phyloP scores from a whole-genome alignment of 2,888 invertebrate species.

The Escarpia spicata region DNA sequence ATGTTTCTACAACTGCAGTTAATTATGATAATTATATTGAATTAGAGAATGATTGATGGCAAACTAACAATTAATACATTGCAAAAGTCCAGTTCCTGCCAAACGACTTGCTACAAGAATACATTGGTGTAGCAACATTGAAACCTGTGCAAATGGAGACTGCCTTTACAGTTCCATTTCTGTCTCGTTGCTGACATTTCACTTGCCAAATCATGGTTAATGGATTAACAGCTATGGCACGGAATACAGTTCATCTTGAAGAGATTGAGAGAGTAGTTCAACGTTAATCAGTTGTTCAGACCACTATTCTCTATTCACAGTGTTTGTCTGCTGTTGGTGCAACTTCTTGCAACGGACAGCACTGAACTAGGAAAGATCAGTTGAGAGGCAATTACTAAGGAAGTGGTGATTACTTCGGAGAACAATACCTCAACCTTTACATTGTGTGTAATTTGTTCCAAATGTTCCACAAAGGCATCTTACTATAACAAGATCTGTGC shows the following conservation, averaged over 20 bases:
- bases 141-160: not conserved
- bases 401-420: not conserved
- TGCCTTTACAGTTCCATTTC: too few species aligned
- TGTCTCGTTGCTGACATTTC: too few species aligned
- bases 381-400: not conserved
- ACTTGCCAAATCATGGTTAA: too few species aligned
- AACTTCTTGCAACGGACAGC: not conserved
- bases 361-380: not conserved
- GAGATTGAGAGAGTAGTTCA: too few species aligned
- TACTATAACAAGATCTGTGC: not conserved
- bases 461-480: not conserved
- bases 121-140: not conserved
- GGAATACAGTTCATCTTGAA: too few species aligned
- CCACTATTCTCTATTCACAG: not conserved
- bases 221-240: too few species aligned
- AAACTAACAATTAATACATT: not conserved
- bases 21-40: not conserved
- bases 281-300: too few species aligned
- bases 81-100: not conserved
- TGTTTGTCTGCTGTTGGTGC: not conserved
- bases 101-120: not conserved
- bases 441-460: not conserved
- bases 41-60: not conserved
- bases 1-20: too few species aligned
- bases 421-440: not conserved